These are phyloP conservation scores for Alectoris magna DNA, from an alignment of 2,797 vertebrate species.

Conservation along the genomic window DNA sequence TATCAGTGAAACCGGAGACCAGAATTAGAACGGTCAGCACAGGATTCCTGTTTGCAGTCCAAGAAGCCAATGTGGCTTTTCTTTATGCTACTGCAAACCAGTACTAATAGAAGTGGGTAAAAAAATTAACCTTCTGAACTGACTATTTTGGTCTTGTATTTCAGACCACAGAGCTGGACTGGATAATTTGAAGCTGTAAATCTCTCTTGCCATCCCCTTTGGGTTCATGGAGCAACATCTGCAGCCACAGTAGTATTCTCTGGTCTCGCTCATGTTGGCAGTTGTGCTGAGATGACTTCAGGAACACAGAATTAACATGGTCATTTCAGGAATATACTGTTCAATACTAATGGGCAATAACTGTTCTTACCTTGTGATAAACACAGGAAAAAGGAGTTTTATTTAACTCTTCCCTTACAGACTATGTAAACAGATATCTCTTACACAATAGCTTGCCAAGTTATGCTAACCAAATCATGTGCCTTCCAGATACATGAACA, in stretches of 20 bases:
- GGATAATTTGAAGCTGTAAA: not conserved
- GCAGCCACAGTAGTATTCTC: not conserved
- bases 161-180: not conserved
- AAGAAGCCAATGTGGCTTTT: not conserved
- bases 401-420: not conserved
- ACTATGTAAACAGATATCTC: not conserved
- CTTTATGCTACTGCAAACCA: not conserved
- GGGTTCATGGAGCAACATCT: not conserved
- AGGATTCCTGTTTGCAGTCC: not conserved
- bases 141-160: not conserved
- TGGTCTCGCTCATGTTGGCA: not conserved
- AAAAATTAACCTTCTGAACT: not conserved
- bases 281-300: not conserved
- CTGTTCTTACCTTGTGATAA: not conserved
- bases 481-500: not conserved
- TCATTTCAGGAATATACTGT: not conserved
- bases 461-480: not conserved
- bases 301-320: not conserved
- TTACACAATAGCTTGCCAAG: not conserved
- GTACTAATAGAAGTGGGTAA: not conserved
- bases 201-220: not conserved
- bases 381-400: not conserved
- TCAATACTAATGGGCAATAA: not conserved
- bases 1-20: not conserved
- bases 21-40: not conserved